Evolutionary conservation across 23 tunicate genomes (phyloP), one percentile per base, ranked within the genome.

Genomic region (Phallusia fumigata): DNA sequence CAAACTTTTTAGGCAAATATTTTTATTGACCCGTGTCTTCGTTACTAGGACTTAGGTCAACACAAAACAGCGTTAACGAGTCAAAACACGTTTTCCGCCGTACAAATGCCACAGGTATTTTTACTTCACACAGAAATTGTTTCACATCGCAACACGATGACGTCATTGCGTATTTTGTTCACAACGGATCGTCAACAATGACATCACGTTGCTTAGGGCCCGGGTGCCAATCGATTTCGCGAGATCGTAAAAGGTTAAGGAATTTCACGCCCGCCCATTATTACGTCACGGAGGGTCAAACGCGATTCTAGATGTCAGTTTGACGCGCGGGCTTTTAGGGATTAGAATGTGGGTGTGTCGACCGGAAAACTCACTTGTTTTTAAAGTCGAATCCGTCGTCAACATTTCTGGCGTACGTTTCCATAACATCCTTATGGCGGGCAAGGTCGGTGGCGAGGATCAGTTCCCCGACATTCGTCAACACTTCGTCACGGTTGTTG

Each of bases 361-460:
- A 13, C 34, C 21, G 73, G 58, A 12, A 24, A 81, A 45, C 89
- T 72, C 28, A 92, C 97, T 86, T 87, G 75, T 92, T 87, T 76
- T 83, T 87, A 83, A 92, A 92, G 82, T 84, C 88, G 81, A 92
- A 92, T 26, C 95, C 95, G 12, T 64, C 30, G 65, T 76, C 65
- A 11, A 85, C 45, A 58, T 52, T 35, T 32, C 75, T 81, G 74
- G 79, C 82, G 75, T 84, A 86, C 18, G 88, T 82, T 53, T 86
- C 92, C 85, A 93, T 88, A n/a, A 93, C 84, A 16, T 81, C 87
- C 86, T 80, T 88, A 85, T 93, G 97, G 10, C 91, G 65, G 6
- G 92, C 92, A 0, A 94, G 83, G 52, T 94, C 98, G 33, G 98
- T 94, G 47, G 98, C 90, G 31, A 94, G 79, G 28, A 94, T 94